These are phyloP conservation scores for Balaeniceps rex DNA, from an alignment of 2,113 vertebrate species.

Conservation along the genomic window DNA sequence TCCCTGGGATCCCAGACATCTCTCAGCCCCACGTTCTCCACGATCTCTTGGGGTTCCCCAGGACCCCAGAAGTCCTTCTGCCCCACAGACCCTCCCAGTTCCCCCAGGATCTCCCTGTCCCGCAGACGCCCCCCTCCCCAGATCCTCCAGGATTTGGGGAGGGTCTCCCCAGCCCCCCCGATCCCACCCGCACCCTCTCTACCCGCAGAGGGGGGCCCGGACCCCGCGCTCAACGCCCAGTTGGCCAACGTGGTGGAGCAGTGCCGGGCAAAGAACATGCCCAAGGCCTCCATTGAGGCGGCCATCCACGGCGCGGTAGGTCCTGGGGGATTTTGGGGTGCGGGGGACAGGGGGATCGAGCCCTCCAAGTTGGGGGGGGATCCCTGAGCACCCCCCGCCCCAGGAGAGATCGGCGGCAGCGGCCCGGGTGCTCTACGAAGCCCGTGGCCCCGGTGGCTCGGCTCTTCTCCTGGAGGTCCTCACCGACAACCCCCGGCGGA, in stretches of 20 bases:
- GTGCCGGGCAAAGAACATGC: background rate
- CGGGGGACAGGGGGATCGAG: background rate
- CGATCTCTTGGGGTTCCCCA: background rate
- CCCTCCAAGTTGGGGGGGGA: too few relatives aligned
- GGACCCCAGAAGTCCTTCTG: too few relatives aligned
- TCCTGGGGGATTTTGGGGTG: background rate
- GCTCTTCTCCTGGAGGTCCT: background rate
- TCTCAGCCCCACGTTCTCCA: background rate
- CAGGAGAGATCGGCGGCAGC: background rate
- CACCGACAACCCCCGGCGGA: background rate
- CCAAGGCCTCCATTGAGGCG: background rate
- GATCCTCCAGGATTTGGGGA: background rate
- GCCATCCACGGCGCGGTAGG: background rate
- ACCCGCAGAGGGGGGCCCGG: background rate
- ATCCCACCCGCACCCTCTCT: background rate
- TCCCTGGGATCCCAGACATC: background rate
- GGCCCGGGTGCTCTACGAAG: background rate
- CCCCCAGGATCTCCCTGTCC: background rate
- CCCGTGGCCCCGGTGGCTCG: background rate
- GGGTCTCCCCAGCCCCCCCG: background rate
- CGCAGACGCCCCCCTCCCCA: background rate
- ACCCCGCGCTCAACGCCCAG: background rate
- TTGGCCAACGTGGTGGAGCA: background rate
- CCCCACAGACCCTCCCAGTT: background rate
- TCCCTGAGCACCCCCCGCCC: background rate